Percentiles rank a stretch among this genome's conserved stretches.
phyloP scores from a whole-genome alignment of 2,113 vertebrate species.

The Notarius quadriscutis region DNA sequence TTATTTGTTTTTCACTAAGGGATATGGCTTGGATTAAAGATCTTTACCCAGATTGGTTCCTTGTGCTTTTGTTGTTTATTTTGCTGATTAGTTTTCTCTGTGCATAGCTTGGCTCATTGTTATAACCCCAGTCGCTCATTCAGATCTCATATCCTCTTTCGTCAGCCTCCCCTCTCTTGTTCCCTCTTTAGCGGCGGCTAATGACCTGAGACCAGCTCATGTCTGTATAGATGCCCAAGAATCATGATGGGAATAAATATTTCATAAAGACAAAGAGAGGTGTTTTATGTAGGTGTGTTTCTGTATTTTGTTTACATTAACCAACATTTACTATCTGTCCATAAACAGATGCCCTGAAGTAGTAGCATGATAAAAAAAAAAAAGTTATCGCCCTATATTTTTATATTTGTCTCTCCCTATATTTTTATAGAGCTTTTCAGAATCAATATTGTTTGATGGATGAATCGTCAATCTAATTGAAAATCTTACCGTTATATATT shows the following conservation, averaged over 20 bases:
- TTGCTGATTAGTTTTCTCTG: constrained; percentile 27
- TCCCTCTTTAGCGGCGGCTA: constrained; percentile 35
- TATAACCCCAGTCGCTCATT: constrained; percentile 15
- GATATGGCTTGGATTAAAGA: background rate
- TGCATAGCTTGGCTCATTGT: constrained; percentile 19
- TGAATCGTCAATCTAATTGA: background rate
- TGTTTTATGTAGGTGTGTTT: background rate
- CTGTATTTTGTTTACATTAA: background rate
- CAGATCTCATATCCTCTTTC: constrained; percentile 29
- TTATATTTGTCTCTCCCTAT: no score
- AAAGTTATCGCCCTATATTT: no score
- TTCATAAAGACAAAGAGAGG: constrained; percentile 27
- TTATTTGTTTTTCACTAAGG: background rate
- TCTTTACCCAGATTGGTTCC: background rate
- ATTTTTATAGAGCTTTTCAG: no score
- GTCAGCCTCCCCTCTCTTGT: background rate
- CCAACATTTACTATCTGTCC: background rate
- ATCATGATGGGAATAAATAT: constrained; percentile 14
- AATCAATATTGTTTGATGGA: no score
- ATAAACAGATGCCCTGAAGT: background rate
- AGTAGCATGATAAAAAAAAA: background rate
- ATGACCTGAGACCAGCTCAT: constrained; percentile 30
- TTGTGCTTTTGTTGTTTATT: constrained; percentile 32
- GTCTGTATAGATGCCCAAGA: constrained; percentile 21
- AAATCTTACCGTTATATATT: background rate